Percentiles rank a stretch among this genome's conserved stretches.
Conservation (phyloP, 2,888 invertebrate species). For the Philonicus albiceps region DNA sequence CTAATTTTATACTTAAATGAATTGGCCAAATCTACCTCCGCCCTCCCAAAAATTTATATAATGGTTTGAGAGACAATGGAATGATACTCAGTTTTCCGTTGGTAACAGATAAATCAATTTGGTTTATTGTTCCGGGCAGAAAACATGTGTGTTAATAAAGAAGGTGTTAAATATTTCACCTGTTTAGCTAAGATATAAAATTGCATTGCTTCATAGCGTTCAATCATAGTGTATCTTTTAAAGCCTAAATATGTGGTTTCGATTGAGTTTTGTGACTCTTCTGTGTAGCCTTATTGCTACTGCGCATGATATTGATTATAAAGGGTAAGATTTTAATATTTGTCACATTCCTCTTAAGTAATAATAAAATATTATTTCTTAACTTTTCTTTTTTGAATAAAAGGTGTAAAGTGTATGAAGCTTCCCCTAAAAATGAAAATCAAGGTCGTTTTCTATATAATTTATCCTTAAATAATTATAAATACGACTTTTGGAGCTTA, state of each 20-base stretch:
- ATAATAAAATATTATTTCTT: not conserved
- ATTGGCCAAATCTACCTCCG: no score
- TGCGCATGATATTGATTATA: not conserved
- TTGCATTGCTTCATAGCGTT: not conserved
- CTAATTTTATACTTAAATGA: no score
- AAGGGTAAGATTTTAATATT: not conserved
- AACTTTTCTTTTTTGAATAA: not conserved
- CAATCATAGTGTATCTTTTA: not conserved
- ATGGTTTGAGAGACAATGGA: not conserved
- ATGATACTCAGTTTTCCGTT: not conserved
- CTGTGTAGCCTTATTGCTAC: not conserved
- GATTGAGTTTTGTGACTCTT: not conserved
- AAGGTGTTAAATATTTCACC: not conserved
- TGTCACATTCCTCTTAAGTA: not conserved
- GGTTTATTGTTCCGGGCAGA: not conserved
- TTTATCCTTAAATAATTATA: not conserved
- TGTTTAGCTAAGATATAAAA: not conserved
- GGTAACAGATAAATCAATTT: not conserved
- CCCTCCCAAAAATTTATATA: no score
- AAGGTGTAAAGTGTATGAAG: not conserved
- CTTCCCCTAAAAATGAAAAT: not conserved
- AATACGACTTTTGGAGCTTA: slow-evolving; percentile 9
- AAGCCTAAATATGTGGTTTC: not conserved
- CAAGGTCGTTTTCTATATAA: not conserved
- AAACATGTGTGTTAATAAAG: not conserved